phyloP scores from a whole-genome alignment of 2,797 vertebrate species.

The Sebastes goodei region DNA sequence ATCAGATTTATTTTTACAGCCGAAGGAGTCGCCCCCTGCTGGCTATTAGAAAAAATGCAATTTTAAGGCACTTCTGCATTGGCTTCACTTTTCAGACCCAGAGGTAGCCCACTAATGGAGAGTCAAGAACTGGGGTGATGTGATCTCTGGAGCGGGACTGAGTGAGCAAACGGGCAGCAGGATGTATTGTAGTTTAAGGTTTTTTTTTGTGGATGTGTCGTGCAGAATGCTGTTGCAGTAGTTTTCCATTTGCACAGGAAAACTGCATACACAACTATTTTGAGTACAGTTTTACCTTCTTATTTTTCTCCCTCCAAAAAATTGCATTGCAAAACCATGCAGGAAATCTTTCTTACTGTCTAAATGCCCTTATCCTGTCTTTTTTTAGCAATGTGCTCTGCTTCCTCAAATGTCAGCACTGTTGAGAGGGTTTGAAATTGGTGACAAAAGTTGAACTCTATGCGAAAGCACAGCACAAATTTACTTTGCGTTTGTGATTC shows the following conservation, averaged over 20 bases:
- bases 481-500: neutral
- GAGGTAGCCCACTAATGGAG: too few species aligned
- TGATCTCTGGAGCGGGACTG: too few species aligned
- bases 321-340: neutral
- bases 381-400: neutral
- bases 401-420: neutral
- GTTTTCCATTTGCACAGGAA: neutral
- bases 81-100: too few species aligned
- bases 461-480: too few species aligned
- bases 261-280: neutral
- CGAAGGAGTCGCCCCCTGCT: too few species aligned
- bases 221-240: neutral
- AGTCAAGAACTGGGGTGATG: too few species aligned
- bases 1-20: too few species aligned
- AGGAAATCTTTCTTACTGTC: neutral
- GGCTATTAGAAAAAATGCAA: too few species aligned
- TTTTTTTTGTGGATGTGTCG: too few species aligned
- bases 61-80: too few species aligned
- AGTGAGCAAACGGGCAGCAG: too few species aligned
- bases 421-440: neutral
- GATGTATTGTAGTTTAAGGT: too few species aligned
- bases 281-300: neutral
- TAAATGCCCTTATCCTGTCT: neutral
- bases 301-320: neutral
- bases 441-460: neutral